These are phyloP conservation scores for Plestiodon gilberti DNA, from an alignment of 2,113 vertebrate genomes.

Conservation along the genomic window DNA sequence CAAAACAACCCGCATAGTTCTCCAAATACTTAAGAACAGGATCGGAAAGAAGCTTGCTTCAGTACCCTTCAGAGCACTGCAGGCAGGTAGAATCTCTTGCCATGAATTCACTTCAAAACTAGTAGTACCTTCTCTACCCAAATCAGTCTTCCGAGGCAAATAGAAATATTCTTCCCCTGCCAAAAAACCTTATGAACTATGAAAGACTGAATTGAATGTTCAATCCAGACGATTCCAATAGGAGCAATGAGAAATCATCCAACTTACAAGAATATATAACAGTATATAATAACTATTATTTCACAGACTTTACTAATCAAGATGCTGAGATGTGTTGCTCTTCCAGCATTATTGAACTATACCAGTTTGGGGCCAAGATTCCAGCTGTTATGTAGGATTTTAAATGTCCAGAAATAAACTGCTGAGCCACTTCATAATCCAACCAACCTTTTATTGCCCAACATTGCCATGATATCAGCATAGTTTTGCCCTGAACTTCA, in stretches of 20 bases:
- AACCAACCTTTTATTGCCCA: not conserved
- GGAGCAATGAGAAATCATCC: not conserved
- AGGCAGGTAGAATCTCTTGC: not conserved
- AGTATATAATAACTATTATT: rapidly evolving
- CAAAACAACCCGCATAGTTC: rapidly evolving
- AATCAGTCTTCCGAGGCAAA: not conserved
- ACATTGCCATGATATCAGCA: not conserved
- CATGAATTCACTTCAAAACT: not conserved
- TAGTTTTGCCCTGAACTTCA: not conserved
- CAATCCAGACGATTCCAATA: not conserved
- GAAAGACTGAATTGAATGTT: not conserved
- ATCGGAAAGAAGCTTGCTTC: slow-evolving; percentile 1
- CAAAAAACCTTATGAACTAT: not conserved
- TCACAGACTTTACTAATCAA: rapidly evolving
- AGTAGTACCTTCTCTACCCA: no score
- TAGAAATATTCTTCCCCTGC: no score
- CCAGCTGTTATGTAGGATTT: not conserved
- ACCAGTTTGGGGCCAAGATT: not conserved
- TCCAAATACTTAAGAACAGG: not conserved
- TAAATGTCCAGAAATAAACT: not conserved
- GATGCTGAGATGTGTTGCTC: rapidly evolving
- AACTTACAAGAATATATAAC: rapidly evolving
- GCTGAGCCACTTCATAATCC: not conserved
- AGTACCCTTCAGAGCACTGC: not conserved
- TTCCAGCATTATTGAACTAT: not conserved